Conservation (phyloP, 2,888 invertebrate genomes). For the Campaea margaritaria region DNA sequence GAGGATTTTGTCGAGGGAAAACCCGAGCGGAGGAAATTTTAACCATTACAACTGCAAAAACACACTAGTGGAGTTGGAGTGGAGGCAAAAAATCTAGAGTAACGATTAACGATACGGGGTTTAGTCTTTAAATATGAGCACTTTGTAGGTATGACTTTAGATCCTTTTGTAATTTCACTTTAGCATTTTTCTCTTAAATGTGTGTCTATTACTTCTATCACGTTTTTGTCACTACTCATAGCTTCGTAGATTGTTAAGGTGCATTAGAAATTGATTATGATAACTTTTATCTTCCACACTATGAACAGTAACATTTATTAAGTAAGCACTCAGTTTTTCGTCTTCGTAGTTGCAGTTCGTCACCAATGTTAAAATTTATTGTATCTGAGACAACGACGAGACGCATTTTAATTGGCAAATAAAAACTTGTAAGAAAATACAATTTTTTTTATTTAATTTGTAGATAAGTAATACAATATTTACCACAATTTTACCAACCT, state of each 20-base stretch:
- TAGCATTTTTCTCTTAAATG: not conserved
- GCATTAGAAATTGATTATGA: not conserved
- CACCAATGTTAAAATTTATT: slow-evolving; percentile 36
- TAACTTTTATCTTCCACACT: slow-evolving; percentile 7
- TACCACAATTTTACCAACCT: too few relatives aligned
- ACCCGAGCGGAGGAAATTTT: too few relatives aligned
- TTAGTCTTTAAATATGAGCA: not conserved
- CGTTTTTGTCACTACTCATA: not conserved
- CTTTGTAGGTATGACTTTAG: slow-evolving; percentile 4
- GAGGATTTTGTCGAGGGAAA: too few relatives aligned
- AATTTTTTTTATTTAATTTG: not conserved
- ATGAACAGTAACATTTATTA: slow-evolving; percentile 4
- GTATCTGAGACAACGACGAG: slow-evolving; percentile 51
- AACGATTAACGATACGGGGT: not conserved
- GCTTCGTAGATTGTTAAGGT: not conserved
- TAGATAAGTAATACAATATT: not conserved
- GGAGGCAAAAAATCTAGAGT: too few relatives aligned
- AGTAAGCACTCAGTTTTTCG: slow-evolving; percentile 16
- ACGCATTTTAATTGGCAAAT: slow-evolving; percentile 62
- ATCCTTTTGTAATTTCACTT: not conserved
- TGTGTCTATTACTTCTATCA: not conserved
- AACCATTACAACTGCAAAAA: too few relatives aligned
- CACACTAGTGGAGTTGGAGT: too few relatives aligned
- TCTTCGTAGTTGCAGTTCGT: slow-evolving; percentile 40
- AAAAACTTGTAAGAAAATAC: slow-evolving; percentile 42